Evolutionary conservation across 2,113 vertebrate species (phyloP).

Genomic region (Prionailurus viverrinus): DNA sequence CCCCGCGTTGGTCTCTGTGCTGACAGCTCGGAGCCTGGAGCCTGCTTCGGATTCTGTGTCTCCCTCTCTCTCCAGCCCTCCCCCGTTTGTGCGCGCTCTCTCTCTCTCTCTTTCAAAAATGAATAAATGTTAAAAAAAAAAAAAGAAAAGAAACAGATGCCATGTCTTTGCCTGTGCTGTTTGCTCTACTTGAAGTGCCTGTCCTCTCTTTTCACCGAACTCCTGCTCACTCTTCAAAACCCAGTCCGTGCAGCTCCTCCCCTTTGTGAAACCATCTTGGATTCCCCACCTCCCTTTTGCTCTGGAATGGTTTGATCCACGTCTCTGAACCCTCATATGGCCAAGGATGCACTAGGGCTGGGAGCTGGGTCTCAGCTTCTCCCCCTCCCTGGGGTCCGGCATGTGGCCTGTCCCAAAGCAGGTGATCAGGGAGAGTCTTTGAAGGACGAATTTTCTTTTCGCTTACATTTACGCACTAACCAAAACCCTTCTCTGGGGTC

Average conservation of each 20-base stretch:
- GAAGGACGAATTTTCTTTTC: background rate
- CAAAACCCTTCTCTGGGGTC: background rate
- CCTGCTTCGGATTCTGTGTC: too few species aligned
- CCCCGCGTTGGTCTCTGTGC: too few species aligned
- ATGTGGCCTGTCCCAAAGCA: background rate
- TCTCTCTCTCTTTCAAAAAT: too few species aligned
- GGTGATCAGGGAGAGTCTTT: background rate
- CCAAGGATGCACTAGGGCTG: background rate
- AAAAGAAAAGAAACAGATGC: background rate
- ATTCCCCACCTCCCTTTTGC: background rate
- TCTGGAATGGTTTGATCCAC: background rate
- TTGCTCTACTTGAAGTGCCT: background rate
- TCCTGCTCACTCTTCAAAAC: conserved; percentile 19
- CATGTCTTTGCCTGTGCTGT: background rate
- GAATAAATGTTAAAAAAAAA: too few species aligned
- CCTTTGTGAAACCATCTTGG: background rate
- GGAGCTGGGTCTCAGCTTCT: background rate
- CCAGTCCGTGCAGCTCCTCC: background rate
- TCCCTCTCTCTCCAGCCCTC: too few species aligned
- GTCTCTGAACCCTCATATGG: rapidly evolving
- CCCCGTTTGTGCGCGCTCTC: rapidly evolving
- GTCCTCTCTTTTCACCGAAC: background rate
- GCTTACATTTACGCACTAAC: background rate
- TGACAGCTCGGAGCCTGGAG: too few species aligned
- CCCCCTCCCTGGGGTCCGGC: background rate